Conservation (phyloP, 2,797 vertebrate genomes). For the Sebastes trivittatus region DNA sequence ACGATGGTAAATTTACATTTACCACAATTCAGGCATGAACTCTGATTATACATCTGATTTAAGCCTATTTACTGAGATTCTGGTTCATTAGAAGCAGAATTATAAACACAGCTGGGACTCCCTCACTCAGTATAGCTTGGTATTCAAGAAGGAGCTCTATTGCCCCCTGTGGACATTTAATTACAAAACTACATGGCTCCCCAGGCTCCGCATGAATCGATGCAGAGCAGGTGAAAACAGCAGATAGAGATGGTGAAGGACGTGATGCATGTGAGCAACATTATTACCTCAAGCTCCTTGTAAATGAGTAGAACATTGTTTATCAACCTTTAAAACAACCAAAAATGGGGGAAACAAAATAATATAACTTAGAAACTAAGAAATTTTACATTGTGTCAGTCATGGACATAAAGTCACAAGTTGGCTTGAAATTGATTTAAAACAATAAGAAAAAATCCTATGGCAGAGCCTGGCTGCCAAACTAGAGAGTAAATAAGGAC, state of each 20-base stretch:
- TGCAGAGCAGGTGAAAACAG: neutral
- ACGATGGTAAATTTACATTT: neutral
- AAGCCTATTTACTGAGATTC: neutral
- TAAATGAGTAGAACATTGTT: neutral
- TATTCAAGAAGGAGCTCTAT: conserved; percentile 38
- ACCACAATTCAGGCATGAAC: neutral
- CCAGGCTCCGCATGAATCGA: neutral
- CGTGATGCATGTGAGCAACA: neutral
- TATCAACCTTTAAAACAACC: neutral
- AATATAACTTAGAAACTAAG: neutral
- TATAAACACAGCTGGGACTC: neutral
- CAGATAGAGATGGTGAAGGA: neutral
- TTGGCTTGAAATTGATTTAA: neutral
- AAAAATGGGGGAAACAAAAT: neutral
- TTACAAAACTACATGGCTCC: neutral
- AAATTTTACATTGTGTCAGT: neutral
- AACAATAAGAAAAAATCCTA: neutral
- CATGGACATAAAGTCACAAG: neutral
- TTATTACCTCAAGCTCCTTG: neutral
- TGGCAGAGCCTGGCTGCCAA: neutral
- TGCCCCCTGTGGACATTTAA: conserved; percentile 69
- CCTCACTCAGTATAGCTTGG: neutral
- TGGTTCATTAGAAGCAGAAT: neutral
- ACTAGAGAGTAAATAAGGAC: neutral
- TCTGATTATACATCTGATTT: neutral